A percentile compares a stretch with the other conserved stretches of the same genome.
Conservation (phyloP, 2,888 invertebrate species). For the Polymixis lichenea region DNA sequence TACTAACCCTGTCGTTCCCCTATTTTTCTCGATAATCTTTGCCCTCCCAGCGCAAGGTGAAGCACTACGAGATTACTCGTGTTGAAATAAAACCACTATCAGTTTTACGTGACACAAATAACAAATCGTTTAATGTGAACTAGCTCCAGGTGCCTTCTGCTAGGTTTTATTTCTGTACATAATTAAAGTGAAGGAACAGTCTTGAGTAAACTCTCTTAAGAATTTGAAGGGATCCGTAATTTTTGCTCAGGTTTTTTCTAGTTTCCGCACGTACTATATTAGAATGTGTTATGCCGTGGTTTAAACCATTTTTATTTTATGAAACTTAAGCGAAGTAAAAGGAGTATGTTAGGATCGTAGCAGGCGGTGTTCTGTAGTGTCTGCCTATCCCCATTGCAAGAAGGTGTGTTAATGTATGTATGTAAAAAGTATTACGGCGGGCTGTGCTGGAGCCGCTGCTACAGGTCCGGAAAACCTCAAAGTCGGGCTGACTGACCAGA, state of each 20-base stretch:
- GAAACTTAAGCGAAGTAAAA: too few relatives aligned
- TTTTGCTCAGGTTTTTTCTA: background rate
- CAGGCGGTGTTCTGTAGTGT: too few relatives aligned
- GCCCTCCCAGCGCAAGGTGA: constrained; percentile 64
- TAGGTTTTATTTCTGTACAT: constrained; percentile 33
- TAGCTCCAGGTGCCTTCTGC: constrained; percentile 31
- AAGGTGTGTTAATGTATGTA: too few relatives aligned
- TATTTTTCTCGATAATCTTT: constrained; percentile 41
- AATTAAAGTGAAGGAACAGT: constrained; percentile 20
- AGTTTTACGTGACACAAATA: constrained; percentile 66
- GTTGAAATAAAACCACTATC: constrained; percentile 69
- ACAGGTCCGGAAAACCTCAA: too few relatives aligned
- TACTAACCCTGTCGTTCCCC: background rate
- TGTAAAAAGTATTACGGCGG: too few relatives aligned
- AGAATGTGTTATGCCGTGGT: background rate
- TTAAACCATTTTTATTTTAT: too few relatives aligned
- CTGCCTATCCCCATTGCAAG: too few relatives aligned
- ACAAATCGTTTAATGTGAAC: constrained; percentile 51
- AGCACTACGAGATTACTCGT: constrained; percentile 68
- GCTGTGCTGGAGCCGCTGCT: too few relatives aligned
- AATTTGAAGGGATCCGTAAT: constrained; percentile 7
- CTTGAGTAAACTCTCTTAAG: constrained; percentile 11
- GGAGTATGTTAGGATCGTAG: too few relatives aligned
- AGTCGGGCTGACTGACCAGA: too few relatives aligned
- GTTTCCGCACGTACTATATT: background rate